Evolutionary conservation across 2,797 vertebrate genomes (phyloP).

Genomic region (Etheostoma perlongum): DNA sequence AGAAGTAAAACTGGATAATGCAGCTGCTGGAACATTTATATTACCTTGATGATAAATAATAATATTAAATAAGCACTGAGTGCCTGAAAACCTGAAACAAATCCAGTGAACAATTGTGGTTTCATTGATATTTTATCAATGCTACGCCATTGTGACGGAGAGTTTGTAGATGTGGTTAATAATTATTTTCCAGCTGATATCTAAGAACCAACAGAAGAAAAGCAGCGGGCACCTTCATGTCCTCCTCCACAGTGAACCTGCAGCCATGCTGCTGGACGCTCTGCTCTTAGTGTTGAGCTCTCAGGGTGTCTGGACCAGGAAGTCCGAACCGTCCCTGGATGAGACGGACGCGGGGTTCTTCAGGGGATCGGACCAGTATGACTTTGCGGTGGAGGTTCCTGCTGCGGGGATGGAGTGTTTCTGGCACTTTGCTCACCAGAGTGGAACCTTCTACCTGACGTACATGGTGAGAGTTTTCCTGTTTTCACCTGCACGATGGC

Average conservation of each 20-base stretch:
- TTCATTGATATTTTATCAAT: constrained; percentile 11
- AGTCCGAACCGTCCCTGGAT: constrained; percentile 55
- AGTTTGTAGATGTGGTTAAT: constrained; percentile 78
- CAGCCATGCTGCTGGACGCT: constrained; percentile 40
- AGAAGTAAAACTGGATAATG: too few relatives aligned
- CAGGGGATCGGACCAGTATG: constrained; percentile 78
- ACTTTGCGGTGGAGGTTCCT: constrained; percentile 83
- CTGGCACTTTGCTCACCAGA: constrained; percentile 89
- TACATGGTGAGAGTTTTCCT: constrained; percentile 83
- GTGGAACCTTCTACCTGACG: constrained; percentile 86
- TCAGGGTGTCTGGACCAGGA: constrained; percentile 62
- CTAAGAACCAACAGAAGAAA: constrained; percentile 8
- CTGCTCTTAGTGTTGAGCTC: constrained; percentile 49
- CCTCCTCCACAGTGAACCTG: neutral
- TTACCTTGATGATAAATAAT: too few relatives aligned
- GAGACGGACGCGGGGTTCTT: constrained; percentile 67
- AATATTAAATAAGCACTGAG: neutral
- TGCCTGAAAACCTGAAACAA: neutral
- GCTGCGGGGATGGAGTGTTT: constrained; percentile 83
- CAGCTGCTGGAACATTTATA: too few relatives aligned
- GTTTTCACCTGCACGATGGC: neutral
- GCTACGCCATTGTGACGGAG: neutral
- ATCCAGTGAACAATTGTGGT: neutral
- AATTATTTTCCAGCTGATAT: constrained; percentile 69
- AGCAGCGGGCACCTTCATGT: neutral